Evolutionary conservation across 2,888 invertebrate species (phyloP).

Genomic region (Phaonia tiefii): DNA sequence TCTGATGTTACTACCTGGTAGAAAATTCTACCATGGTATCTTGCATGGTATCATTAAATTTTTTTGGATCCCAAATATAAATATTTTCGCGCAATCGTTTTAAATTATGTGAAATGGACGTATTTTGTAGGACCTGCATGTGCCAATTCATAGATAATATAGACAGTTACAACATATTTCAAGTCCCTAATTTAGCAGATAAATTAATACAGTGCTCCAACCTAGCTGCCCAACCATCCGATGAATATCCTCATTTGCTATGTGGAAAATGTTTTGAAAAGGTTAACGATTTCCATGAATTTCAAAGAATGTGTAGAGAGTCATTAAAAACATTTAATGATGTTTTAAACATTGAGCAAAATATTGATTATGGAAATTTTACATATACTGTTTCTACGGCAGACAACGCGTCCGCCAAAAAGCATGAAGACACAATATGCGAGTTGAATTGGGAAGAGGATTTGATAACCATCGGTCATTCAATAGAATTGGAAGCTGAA

Average conservation of each 20-base stretch:
- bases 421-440: slow-evolving; percentile 66
- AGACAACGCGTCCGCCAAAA: background rate
- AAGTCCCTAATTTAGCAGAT: background rate
- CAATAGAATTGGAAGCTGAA: no score
- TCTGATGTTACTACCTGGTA: no score
- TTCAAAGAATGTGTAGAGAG: slow-evolving; percentile 68
- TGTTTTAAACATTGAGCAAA: slow-evolving; percentile 25
- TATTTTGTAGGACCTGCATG: no score
- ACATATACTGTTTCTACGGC: background rate
- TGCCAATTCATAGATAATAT: no score
- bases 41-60: no score
- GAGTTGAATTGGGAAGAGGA: slow-evolving; percentile 72
- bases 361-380: background rate
- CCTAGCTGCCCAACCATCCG: background rate
- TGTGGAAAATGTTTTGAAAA: slow-evolving; percentile 8
- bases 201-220: slow-evolving; percentile 12
- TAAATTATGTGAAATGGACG: no score
- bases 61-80: no score
- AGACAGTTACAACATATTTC: no score
- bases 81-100: no score
- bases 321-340: slow-evolving; percentile 55
- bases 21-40: no score
- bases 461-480: slow-evolving; percentile 72
- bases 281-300: slow-evolving; percentile 7
- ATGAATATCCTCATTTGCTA: slow-evolving; percentile 15